These are phyloP conservation scores for Malacosoma neustria DNA, from an alignment of 2,888 invertebrate genomes.

Conservation along the genomic window DNA sequence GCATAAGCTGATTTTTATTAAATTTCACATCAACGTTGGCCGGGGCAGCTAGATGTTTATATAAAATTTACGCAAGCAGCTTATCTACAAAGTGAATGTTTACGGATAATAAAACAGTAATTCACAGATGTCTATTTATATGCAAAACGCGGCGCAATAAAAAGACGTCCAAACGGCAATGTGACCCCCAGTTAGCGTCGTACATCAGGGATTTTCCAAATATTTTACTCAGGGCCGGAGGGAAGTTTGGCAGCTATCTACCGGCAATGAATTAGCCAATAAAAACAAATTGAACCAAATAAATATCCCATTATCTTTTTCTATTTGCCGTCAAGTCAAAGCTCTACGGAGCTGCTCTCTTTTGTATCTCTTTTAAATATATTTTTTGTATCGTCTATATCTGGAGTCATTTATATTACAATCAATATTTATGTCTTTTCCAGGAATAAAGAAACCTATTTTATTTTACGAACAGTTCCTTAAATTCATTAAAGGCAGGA, in stretches of 20 bases:
- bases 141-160: constrained; percentile 53
- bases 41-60: no score
- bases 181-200: constrained; percentile 26
- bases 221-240: constrained; percentile 27
- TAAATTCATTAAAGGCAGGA: constrained; percentile 36
- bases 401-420: constrained; percentile 1
- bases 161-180: constrained; percentile 35
- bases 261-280: constrained; percentile 68
- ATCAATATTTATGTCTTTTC: constrained; percentile 2
- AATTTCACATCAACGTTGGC: no score
- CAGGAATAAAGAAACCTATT: constrained; percentile 9
- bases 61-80: no score
- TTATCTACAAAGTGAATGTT: constrained; percentile 9
- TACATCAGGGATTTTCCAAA: constrained; percentile 50
- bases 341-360: no score
- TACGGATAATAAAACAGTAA: constrained; percentile 36
- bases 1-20: no score
- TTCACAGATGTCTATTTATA: constrained; percentile 45
- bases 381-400: constrained; percentile 14
- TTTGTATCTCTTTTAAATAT: no score
- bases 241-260: constrained; percentile 35
- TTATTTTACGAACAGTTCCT: constrained; percentile 16
- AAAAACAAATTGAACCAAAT: constrained; percentile 69
- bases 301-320: constrained; percentile 63
- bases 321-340: constrained; percentile 35